These are phyloP conservation scores for Pelagia noctiluca DNA, from an alignment of 30 jellyfish, hydroid and myxozoan species.

Conservation along the genomic window DNA sequence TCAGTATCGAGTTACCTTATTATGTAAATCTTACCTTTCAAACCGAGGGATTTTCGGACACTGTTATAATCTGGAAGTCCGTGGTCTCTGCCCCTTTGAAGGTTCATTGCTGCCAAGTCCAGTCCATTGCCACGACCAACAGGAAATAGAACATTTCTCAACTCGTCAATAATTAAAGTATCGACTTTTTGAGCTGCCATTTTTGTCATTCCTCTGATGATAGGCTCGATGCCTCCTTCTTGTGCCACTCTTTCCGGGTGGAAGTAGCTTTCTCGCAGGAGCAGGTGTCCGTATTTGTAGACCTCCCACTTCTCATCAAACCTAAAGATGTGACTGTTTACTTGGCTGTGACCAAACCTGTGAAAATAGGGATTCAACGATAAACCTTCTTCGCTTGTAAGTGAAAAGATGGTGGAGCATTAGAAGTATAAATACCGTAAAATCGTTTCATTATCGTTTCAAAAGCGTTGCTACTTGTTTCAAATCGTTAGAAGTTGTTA, in stretches of 20 bases:
- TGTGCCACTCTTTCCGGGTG: constrained; percentile 84
- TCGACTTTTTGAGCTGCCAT: constrained; percentile 96
- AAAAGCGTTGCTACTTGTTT: too few species aligned
- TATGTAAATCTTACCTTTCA: constrained; percentile 79
- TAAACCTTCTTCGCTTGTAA: too few species aligned
- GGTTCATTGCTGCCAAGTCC: constrained; percentile 93
- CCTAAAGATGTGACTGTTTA: constrained; percentile 86
- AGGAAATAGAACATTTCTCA: constrained; percentile 94
- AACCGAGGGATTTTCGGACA: constrained; percentile 76
- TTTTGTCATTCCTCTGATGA: constrained; percentile 81
- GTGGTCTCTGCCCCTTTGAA: constrained; percentile 98
- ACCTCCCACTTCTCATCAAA: constrained; percentile 70
- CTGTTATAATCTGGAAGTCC: constrained; percentile 96
- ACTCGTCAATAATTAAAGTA: constrained; percentile 87
- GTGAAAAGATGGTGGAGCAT: too few species aligned
- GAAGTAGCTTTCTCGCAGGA: constrained; percentile 91
- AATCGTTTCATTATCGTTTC: too few species aligned
- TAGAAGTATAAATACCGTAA: too few species aligned
- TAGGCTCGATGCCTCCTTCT: constrained; percentile 98
- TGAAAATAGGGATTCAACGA: too few species aligned
- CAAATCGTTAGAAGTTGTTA: too few species aligned
- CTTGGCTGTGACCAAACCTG: constrained; percentile 99
- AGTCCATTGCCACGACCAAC: constrained; percentile 91
- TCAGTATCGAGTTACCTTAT: too few species aligned
- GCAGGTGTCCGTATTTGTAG: constrained; percentile 83